Evolutionary conservation across 1,140 invertebrate genomes (phyloP).

Genomic region (Caenorhabditis inopinata): DNA sequence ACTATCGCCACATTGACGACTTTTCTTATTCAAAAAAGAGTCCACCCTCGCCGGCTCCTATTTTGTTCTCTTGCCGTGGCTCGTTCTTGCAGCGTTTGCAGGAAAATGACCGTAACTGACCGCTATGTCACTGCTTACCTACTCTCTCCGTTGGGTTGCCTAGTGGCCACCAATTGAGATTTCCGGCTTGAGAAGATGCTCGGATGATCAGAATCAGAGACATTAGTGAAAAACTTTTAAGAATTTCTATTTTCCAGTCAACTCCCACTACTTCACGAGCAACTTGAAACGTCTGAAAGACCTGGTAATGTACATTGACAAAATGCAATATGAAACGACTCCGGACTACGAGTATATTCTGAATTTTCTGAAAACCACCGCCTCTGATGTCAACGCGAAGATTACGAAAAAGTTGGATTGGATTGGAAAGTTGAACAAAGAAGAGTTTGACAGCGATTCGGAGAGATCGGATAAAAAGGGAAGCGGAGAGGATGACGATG

Average conservation of each 20-base stretch:
- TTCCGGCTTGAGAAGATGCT: no score
- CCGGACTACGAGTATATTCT: conserved; percentile 2
- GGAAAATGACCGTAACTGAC: no score
- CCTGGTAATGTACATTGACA: background rate
- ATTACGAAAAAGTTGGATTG: background rate
- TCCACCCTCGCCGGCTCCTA: no score
- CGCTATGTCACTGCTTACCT: no score
- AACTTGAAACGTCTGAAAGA: background rate
- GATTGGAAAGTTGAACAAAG: background rate
- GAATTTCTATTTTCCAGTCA: background rate
- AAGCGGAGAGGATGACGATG: background rate
- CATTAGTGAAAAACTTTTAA: background rate
- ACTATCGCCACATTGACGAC: no score
- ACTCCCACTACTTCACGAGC: background rate
- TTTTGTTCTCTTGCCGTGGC: no score
- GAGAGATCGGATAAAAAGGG: background rate
- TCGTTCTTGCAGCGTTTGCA: no score
- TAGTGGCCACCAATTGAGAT: no score
- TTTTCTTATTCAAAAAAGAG: no score
- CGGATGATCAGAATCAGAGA: no score
- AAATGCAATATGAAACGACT: conserved; percentile 11
- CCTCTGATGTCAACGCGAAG: background rate
- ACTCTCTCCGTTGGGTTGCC: no score
- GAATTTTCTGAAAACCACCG: background rate
- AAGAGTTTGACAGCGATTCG: background rate